Conservation (phyloP, 2,113 vertebrate species). For the Salvelinus fontinalis region DNA sequence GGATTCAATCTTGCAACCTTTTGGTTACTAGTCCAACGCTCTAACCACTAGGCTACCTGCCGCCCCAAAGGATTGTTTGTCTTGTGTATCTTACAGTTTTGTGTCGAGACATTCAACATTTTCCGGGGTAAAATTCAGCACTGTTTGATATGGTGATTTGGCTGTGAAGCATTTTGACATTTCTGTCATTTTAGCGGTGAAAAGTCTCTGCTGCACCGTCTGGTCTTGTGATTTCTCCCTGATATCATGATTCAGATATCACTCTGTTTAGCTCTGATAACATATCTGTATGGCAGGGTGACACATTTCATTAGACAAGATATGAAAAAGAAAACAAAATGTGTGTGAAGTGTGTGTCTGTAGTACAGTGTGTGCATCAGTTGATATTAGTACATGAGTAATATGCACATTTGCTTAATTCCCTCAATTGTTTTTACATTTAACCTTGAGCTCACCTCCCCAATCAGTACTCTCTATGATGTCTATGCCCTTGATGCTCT, state of each 20-base stretch:
- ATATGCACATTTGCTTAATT: background rate
- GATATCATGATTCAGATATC: conserved; percentile 9
- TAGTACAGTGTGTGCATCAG: too few species aligned
- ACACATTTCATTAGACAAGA: background rate
- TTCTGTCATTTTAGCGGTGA: conserved; percentile 50
- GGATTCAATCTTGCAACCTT: too few species aligned
- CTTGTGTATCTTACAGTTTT: conserved; percentile 33
- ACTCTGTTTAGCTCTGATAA: conserved; percentile 35
- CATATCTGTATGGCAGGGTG: conserved; percentile 14
- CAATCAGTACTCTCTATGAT: conserved; percentile 26
- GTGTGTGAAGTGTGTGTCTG: too few species aligned
- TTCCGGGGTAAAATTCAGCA: conserved; percentile 9
- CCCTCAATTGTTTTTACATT: conserved; percentile 34
- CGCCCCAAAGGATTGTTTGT: background rate
- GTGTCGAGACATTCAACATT: conserved; percentile 13
- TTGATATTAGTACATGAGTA: background rate
- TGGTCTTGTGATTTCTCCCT: conserved; percentile 73
- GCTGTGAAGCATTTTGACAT: conserved; percentile 43
- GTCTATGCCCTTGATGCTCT: background rate
- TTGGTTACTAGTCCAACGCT: too few species aligned
- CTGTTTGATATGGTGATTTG: too few species aligned
- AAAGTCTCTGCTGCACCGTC: conserved; percentile 40
- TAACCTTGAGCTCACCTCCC: conserved; percentile 71
- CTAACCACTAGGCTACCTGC: too few species aligned
- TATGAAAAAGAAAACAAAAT: too few species aligned